A percentile compares a stretch with the other conserved stretches of the same genome.
phyloP scores from a whole-genome alignment of 2,113 vertebrate species.

The Neogale vison region DNA sequence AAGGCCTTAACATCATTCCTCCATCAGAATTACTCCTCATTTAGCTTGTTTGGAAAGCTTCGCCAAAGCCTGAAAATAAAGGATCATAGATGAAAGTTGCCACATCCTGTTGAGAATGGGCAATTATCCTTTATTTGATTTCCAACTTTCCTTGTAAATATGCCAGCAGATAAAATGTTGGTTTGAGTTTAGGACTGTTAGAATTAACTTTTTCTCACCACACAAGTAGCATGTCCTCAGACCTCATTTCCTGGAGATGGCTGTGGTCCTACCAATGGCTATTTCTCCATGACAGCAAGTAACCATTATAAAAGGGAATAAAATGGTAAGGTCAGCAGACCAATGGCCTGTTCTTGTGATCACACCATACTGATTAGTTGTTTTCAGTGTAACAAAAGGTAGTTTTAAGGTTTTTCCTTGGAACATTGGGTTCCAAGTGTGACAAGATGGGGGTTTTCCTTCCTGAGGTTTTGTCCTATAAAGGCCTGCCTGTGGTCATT shows the following conservation, averaged over 20 bases:
- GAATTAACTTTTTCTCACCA: conserved; percentile 38
- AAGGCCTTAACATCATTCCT: not conserved
- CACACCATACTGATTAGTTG: not conserved
- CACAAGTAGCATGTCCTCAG: not conserved
- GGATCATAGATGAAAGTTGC: not conserved
- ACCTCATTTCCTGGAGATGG: conserved; percentile 8
- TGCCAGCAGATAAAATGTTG: conserved; percentile 22
- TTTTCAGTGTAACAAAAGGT: not conserved
- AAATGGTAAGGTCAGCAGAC: not conserved
- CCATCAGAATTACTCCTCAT: conserved; percentile 21
- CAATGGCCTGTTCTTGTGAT: not conserved
- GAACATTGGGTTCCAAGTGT: not conserved
- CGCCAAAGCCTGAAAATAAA: conserved; percentile 25
- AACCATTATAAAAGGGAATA: not conserved
- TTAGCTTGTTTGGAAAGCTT: conserved; percentile 35
- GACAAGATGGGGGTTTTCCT: not conserved
- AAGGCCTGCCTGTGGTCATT: not conserved
- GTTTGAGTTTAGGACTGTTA: not conserved
- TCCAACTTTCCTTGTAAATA: conserved; percentile 42
- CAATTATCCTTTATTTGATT: conserved; percentile 44
- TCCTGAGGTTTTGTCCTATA: not conserved
- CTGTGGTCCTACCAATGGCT: not conserved
- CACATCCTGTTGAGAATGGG: conserved; percentile 25
- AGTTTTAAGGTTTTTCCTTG: not conserved
- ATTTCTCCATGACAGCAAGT: not conserved